Conservation (phyloP, 2,888 invertebrate genomes). For the Asteroscopus sphinx region DNA sequence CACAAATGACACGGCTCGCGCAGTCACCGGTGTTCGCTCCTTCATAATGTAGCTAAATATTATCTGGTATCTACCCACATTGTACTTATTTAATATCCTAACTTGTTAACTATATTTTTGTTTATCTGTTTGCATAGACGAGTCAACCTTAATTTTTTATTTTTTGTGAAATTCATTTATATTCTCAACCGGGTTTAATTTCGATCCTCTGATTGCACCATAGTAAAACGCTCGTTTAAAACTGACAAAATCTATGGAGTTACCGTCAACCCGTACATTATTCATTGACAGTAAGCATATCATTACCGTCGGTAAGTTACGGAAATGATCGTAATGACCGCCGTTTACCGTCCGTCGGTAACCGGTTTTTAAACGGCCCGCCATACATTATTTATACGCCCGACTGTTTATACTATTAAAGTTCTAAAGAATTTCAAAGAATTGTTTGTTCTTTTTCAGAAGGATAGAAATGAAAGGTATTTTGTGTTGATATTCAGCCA, state of each 20-base stretch:
- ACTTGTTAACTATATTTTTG: too few species aligned
- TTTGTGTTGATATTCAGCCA: too few species aligned
- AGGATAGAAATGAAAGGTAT: constrained; percentile 17
- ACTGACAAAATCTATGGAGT: constrained; percentile 30
- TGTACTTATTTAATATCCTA: too few species aligned
- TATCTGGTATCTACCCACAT: too few species aligned
- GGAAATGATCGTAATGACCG: constrained; percentile 57
- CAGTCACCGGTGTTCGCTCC: too few species aligned
- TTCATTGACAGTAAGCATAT: constrained; percentile 56
- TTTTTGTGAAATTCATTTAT: too few species aligned
- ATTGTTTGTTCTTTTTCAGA: constrained; percentile 31
- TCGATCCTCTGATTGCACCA: background rate
- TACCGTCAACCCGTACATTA: constrained; percentile 35
- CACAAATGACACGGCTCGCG: too few species aligned
- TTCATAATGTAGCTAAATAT: too few species aligned
- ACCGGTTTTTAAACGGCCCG: constrained; percentile 55
- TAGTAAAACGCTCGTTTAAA: constrained; percentile 6
- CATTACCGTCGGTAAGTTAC: constrained; percentile 52
- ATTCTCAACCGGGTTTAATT: background rate
- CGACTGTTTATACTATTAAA: constrained; percentile 35
- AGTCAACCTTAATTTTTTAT: too few species aligned
- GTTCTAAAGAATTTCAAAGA: constrained; percentile 39
- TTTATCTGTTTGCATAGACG: too few species aligned
- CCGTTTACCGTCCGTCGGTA: constrained; percentile 53
- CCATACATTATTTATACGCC: constrained; percentile 51